These are phyloP conservation scores for Clinocottus analis DNA, from an alignment of 2,113 vertebrate genomes.

Conservation along the genomic window DNA sequence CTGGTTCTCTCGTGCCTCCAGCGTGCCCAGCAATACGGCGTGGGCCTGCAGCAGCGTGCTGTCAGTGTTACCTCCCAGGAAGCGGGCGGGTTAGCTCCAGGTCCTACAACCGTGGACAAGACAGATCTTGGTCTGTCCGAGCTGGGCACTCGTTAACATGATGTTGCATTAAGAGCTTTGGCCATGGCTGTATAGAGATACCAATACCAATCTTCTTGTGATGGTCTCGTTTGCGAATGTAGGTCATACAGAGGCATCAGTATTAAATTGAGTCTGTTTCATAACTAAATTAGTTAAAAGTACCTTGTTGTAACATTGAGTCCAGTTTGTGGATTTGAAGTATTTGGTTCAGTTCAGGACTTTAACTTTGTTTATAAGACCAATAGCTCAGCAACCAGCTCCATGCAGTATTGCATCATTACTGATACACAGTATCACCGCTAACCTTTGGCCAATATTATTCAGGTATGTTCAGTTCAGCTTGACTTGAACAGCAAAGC, in stretches of 20 bases:
- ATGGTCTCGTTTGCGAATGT: too few relatives aligned
- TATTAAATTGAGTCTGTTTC: background rate
- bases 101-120: too few relatives aligned
- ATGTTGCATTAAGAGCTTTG: background rate
- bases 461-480: background rate
- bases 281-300: background rate
- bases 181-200: background rate
- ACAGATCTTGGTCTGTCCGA: too few relatives aligned
- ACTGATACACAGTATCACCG: background rate
- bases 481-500: background rate
- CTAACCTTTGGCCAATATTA: background rate
- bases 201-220: too few relatives aligned
- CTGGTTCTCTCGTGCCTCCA: background rate
- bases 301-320: background rate
- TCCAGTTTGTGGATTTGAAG: background rate
- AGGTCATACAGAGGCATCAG: background rate
- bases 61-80: too few relatives aligned
- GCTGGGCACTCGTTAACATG: background rate
- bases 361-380: background rate
- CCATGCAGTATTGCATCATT: background rate
- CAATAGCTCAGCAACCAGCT: background rate
- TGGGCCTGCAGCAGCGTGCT: too few relatives aligned
- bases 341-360: background rate
- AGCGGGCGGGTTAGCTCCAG: too few relatives aligned
- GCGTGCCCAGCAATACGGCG: background rate